These are phyloP conservation scores for Menidia beryllina DNA, from an alignment of 2,113 vertebrate genomes.

Conservation along the genomic window DNA sequence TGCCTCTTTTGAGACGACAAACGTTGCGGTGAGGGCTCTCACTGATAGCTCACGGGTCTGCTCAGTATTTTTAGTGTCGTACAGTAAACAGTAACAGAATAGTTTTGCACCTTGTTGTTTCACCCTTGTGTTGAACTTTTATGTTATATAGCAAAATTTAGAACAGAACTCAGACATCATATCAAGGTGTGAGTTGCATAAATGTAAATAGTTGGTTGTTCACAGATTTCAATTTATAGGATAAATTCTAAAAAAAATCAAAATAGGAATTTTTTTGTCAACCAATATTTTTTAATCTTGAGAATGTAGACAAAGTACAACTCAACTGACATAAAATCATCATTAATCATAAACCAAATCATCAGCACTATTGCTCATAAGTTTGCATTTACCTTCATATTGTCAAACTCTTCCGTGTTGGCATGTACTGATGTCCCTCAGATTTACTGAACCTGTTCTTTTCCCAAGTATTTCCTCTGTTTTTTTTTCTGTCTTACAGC, in stretches of 20 bases:
- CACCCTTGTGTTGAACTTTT: constrained; percentile 69
- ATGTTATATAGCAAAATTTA: constrained; percentile 79
- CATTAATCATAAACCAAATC: too few relatives aligned
- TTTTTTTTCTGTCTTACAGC: not conserved
- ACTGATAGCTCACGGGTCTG: constrained; percentile 43
- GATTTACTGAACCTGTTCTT: not conserved
- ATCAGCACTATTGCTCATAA: too few relatives aligned
- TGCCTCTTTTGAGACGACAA: constrained; percentile 37
- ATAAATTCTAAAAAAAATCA: not conserved
- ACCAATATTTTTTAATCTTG: not conserved
- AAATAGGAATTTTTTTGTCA: not conserved
- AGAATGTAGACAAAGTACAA: too few relatives aligned
- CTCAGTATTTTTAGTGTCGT: constrained; percentile 61
- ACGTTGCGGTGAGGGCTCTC: constrained; percentile 31
- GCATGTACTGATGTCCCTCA: too few relatives aligned
- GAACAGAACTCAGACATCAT: constrained; percentile 72
- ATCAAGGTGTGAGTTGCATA: constrained; percentile 8
- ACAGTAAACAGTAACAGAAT: constrained; percentile 39
- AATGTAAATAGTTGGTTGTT: constrained; percentile 28
- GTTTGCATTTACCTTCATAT: too few relatives aligned
- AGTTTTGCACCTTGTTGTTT: constrained; percentile 40
- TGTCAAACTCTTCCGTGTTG: too few relatives aligned
- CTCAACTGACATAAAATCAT: not conserved
- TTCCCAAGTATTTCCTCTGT: not conserved
- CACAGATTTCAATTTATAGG: too few relatives aligned